Evolutionary conservation across 2,888 invertebrate species (phyloP), one percentile per base, ranked within the genome.

Genomic region (Andrena minutula): DNA sequence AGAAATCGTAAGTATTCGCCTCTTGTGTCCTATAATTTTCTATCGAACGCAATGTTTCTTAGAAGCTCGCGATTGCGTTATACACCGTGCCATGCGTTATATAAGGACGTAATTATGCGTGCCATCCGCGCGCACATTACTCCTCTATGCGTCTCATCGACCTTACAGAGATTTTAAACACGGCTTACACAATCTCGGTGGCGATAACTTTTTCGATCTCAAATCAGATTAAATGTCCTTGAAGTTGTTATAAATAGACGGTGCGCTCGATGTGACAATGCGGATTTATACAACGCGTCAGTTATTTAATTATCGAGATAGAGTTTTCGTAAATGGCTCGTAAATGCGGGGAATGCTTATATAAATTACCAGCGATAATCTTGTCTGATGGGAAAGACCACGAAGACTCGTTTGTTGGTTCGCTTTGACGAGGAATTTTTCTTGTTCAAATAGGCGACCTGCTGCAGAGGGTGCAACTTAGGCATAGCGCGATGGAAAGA

Each of bases 401-500:
- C 41, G 41, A 41, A 41, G 41, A 41, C 41, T 41, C 41, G 41
- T 16, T 16, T 41, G 41, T 16, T 16, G 41, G 12, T 41, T 41
- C 5, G 16, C 16, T 63, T 20, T 56, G 3, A 71, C 7, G 16
- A 49, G 35, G 12, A 0, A 35, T 10, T 63, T 56, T 20, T 74
- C 0, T 16, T 74, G 0, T 73, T 20, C n/a, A 1, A 51, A 16
- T 26, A 95, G 94, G 94, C 81, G 98, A 98, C 90, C 96, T 97
- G 91, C 93, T 98, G 89, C 97, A 98, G 93, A 95, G 98, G 79
- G 96, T 98, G 5, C 97, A 98, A 91, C 95, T 98, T 16, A 96
- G 96, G 88, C 95, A 96, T 49, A 96, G 96, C 72, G 95, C 96
- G 49, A 98, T 97, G 97, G 96, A 96, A 79, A 96, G 96, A 32